A percentile compares a stretch with the other conserved stretches of the same genome.
These are phyloP conservation scores for Prionace glauca DNA, from an alignment of 2,797 vertebrate genomes.

Conservation along the genomic window DNA sequence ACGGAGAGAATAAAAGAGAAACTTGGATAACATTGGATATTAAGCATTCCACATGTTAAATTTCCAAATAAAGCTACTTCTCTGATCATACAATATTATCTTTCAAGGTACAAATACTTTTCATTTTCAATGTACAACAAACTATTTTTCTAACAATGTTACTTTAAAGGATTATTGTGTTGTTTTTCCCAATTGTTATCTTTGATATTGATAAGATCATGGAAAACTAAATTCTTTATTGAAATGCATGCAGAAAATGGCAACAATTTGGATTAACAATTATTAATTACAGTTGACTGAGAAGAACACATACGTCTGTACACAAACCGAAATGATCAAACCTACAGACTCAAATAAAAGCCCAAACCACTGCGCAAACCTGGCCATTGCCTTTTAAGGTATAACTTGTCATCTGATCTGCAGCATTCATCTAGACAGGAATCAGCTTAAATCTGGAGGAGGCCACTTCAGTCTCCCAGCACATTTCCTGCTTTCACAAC, in stretches of 20 bases:
- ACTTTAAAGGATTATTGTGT: not conserved
- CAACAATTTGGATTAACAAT: not conserved
- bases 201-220: not conserved
- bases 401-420: conserved; percentile 52
- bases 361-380: not conserved
- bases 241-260: not conserved
- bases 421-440: conserved; percentile 60
- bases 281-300: not conserved
- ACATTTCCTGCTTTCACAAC: conserved; percentile 34
- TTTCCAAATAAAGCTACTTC: not conserved
- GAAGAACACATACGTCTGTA: not conserved
- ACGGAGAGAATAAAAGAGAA: not conserved
- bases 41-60: not conserved
- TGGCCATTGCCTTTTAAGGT: conserved; percentile 74
- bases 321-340: not conserved
- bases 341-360: not conserved
- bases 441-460: conserved; percentile 42
- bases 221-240: not conserved
- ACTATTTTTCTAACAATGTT: not conserved
- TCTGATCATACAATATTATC: not conserved
- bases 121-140: not conserved
- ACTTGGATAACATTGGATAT: not conserved
- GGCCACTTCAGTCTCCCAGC: conserved; percentile 38
- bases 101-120: not conserved
- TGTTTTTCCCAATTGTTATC: not conserved